Evolutionary conservation across 2,888 invertebrate genomes (phyloP), one percentile per base, ranked within the genome.

Genomic region (Zonitis immaculata): DNA sequence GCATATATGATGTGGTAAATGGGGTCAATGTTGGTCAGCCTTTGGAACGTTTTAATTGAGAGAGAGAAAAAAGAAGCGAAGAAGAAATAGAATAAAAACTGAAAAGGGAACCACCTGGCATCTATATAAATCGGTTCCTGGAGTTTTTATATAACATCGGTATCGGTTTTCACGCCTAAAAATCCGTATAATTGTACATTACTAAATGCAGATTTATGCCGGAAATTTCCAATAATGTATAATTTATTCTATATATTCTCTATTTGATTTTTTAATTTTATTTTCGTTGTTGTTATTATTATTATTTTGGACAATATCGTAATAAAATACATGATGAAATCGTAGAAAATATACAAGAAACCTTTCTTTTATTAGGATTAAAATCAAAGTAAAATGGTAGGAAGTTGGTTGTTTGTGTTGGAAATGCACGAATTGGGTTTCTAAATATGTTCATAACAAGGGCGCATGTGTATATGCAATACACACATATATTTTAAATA

Each of bases 301-400:
- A 25, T 26, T 14, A 12, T 44, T 45, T 50, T 47, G 44, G 48
- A 52, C 49, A 49, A 52, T 52, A 47, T 42, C 27, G 67, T 65
- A 68, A 68, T 62, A 35, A 47, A 59, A 52, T 61, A 69, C 62
- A 61, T 57, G 60, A 58, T 39, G 69, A 66, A 69, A 64, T 66
- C 69, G 51, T 68, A 69, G 57, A 64, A 65, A 39, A 39, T 62
- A 59, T 57, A 63, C 45, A 66, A 68, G 69, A 69, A 69, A 68
- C 68, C 67, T 67, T 69, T 67, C 66, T 64, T n/a, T n/a, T 61
- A 62, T 58, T 58, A 47, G 64, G 65, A 65, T 65, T 67, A 66
- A 59, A 60, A 60, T 58, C 56, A 60, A 55, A 52, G 59, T 57
- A 62, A 56, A 39, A 55, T 57, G 50, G 48, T 32, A 25, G 51